Percentiles rank a stretch among this genome's conserved stretches.
Evolutionary conservation across 1,140 invertebrate genomes (phyloP).

Genomic region (Saccostrea glomerata): DNA sequence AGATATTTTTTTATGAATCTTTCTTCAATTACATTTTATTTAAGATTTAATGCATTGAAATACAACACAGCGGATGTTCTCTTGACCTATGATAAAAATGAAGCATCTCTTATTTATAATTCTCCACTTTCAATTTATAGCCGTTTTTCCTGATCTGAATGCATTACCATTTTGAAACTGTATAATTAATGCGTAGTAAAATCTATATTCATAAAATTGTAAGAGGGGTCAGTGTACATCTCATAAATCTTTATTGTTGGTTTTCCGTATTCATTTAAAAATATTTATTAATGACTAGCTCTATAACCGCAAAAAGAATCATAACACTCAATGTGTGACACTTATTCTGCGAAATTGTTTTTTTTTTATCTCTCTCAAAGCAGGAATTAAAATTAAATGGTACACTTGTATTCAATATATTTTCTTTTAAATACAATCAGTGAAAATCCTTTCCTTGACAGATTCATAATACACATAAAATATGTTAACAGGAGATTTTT

Average conservation of each 20-base stretch:
- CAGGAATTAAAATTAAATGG: too few species aligned
- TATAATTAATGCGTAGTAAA: background rate
- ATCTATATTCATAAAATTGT: constrained; percentile 32
- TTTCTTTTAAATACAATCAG: too few species aligned
- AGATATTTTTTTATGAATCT: background rate
- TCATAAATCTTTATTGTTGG: background rate
- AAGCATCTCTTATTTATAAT: background rate
- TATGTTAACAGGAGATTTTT: too few species aligned
- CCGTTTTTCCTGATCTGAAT: background rate
- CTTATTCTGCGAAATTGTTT: too few species aligned
- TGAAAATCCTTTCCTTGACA: too few species aligned
- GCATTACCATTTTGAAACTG: background rate
- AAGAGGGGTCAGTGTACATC: background rate
- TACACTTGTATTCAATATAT: too few species aligned
- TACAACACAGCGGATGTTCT: constrained; percentile 7
- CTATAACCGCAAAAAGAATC: too few species aligned
- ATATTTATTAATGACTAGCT: background rate
- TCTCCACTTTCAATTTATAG: constrained; percentile 19
- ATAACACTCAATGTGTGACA: too few species aligned
- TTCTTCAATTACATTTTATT: constrained; percentile 16
- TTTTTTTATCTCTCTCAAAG: too few species aligned
- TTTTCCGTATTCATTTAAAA: constrained; percentile 1
- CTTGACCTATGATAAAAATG: constrained; percentile 4
- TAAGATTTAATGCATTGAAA: constrained; percentile 5
- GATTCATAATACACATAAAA: too few species aligned